phyloP scores from a whole-genome alignment of 2,888 invertebrate genomes.

The Platycnemis pennipes region DNA sequence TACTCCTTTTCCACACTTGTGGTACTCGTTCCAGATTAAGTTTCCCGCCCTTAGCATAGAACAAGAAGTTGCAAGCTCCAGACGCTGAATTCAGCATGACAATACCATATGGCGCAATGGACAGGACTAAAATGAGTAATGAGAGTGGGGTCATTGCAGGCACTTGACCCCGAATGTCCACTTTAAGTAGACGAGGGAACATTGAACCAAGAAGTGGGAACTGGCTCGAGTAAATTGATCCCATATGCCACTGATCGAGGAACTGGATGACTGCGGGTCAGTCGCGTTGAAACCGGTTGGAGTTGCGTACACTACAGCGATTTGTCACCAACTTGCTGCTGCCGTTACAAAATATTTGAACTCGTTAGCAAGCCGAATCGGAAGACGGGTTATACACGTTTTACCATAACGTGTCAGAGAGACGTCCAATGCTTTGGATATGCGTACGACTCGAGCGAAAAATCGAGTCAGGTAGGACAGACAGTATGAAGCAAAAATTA shows the following conservation, averaged over 20 bases:
- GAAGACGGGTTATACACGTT: neutral
- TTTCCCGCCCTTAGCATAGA: no score
- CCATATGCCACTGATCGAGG: neutral
- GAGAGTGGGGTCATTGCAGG: neutral
- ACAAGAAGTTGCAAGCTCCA: no score
- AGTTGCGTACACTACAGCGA: neutral
- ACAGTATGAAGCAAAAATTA: no score
- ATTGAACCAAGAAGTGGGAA: neutral
- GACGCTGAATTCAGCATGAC: no score
- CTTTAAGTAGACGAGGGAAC: neutral
- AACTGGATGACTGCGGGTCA: neutral
- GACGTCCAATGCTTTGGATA: neutral
- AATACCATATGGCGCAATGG: no score
- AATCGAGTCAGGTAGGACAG: neutral
- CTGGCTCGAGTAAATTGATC: neutral
- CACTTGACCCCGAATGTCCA: neutral
- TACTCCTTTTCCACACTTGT: no score
- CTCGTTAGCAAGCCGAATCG: neutral
- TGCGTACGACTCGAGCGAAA: neutral
- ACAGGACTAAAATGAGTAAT: neutral
- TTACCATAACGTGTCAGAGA: neutral
- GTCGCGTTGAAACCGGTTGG: neutral
- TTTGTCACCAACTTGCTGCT: neutral
- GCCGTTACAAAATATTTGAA: neutral
- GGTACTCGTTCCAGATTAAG: no score